phyloP scores from a whole-genome alignment of 2,113 vertebrate species.

The Gavia stellata region DNA sequence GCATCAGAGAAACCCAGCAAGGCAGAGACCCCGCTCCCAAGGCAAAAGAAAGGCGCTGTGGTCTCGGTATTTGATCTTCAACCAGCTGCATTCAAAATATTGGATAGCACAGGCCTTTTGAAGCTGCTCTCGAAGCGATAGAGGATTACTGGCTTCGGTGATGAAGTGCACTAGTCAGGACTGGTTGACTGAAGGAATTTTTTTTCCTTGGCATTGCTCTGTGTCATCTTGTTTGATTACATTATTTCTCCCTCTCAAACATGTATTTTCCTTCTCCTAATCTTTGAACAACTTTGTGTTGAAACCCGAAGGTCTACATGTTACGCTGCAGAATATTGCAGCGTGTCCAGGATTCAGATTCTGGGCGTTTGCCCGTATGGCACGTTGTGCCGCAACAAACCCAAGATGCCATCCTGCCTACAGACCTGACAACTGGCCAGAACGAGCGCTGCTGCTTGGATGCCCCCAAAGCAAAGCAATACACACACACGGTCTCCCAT shows the following conservation, averaged over 20 bases:
- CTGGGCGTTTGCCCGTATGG: background rate
- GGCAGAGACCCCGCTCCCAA: background rate
- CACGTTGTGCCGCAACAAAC: background rate
- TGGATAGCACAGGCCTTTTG: constrained; percentile 12
- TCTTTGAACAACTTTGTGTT: constrained; percentile 1
- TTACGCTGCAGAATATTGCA: background rate
- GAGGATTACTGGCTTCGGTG: background rate
- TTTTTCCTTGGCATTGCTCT: background rate
- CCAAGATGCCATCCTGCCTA: background rate
- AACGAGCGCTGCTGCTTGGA: background rate
- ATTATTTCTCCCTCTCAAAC: constrained; percentile 6
- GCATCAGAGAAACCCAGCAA: background rate
- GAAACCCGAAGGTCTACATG: background rate
- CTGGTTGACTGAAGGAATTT: background rate
- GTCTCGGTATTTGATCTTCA: constrained; percentile 28
- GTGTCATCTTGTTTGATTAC: constrained; percentile 42
- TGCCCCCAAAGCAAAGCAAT: background rate
- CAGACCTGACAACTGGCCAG: constrained; percentile 16
- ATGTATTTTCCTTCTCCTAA: constrained; percentile 3
- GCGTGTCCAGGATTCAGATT: background rate
- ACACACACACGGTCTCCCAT: background rate
- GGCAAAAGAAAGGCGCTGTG: background rate
- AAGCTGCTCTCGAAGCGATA: constrained; percentile 17
- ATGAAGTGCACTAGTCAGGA: background rate
- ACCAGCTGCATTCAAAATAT: background rate